Evolutionary conservation across 2,113 vertebrate genomes (phyloP).

Genomic region (Bubo bubo): DNA sequence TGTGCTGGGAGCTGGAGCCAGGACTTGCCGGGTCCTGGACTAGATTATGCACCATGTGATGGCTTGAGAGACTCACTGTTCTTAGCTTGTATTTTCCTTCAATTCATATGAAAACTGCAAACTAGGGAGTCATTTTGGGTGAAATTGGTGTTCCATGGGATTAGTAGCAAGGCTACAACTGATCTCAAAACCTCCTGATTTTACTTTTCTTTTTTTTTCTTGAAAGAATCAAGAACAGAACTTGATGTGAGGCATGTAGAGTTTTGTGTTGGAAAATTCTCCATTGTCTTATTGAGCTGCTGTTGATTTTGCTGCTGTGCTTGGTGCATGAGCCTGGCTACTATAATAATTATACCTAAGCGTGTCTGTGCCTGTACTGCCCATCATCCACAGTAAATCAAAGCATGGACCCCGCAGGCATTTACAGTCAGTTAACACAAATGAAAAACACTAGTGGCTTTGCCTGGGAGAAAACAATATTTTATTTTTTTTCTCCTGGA

Average conservation of each 20-base stretch:
- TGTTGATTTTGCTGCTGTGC: slow-evolving; percentile 50
- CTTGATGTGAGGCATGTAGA: background rate
- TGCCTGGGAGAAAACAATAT: background rate
- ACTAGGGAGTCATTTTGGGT: background rate
- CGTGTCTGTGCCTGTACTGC: background rate
- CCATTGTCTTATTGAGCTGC: slow-evolving; percentile 31
- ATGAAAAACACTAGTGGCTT: slow-evolving; percentile 6
- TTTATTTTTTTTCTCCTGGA: background rate
- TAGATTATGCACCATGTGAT: background rate
- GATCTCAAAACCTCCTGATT: background rate
- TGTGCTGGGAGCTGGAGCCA: background rate
- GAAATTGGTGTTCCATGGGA: background rate
- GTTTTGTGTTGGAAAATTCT: slow-evolving; percentile 65
- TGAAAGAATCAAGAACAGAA: background rate
- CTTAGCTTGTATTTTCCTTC: background rate
- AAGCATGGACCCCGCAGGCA: slow-evolving; percentile 11
- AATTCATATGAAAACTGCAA: background rate
- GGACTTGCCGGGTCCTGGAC: background rate
- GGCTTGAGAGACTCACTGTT: background rate
- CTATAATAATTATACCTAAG: slow-evolving; percentile 48
- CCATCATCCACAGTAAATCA: slow-evolving; percentile 19
- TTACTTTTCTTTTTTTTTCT: background rate
- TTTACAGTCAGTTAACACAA: background rate
- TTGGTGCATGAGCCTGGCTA: background rate
- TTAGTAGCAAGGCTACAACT: background rate